These are phyloP conservation scores for Synergus japonicus DNA, from an alignment of 2,888 invertebrate genomes.

Conservation along the genomic window DNA sequence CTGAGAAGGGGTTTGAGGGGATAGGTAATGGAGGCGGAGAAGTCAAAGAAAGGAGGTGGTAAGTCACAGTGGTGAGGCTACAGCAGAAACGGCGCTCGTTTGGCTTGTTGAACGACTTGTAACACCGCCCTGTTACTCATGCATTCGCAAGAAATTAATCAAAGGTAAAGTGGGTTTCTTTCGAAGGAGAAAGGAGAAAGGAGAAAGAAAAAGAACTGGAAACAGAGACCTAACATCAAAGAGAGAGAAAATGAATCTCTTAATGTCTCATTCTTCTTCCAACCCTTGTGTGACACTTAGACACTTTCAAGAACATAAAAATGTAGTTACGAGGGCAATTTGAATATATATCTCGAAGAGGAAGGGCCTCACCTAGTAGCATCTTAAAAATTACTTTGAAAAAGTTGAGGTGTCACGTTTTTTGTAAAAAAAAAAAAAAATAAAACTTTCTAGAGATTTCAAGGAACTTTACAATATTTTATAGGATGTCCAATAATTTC, in stretches of 20 bases:
- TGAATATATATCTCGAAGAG: neutral
- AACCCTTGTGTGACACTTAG: neutral
- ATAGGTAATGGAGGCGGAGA: conserved; percentile 28
- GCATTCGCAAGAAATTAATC: conserved; percentile 66
- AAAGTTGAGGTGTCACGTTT: too few relatives aligned
- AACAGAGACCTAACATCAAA: neutral
- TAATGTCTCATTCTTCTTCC: neutral
- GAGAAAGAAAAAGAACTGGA: conserved; percentile 2
- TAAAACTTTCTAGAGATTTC: too few relatives aligned
- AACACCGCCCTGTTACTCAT: conserved; percentile 63
- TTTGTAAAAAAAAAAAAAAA: too few relatives aligned
- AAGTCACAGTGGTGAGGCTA: conserved; percentile 52
- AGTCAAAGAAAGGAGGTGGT: conserved; percentile 47
- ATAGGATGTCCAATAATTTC: too few relatives aligned
- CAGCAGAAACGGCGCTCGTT: conserved; percentile 58
- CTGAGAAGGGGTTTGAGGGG: conserved; percentile 10
- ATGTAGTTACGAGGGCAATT: neutral
- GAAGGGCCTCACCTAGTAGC: neutral
- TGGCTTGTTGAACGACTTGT: conserved; percentile 69
- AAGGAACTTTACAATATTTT: too few relatives aligned
- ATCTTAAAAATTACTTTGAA: too few relatives aligned
- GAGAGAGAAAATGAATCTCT: neutral
- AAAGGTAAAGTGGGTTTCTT: conserved; percentile 59
- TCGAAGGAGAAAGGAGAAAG: neutral
- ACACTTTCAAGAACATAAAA: neutral